Evolutionary conservation across 2,888 invertebrate species (phyloP).

Genomic region (Tupiocoris notatus): DNA sequence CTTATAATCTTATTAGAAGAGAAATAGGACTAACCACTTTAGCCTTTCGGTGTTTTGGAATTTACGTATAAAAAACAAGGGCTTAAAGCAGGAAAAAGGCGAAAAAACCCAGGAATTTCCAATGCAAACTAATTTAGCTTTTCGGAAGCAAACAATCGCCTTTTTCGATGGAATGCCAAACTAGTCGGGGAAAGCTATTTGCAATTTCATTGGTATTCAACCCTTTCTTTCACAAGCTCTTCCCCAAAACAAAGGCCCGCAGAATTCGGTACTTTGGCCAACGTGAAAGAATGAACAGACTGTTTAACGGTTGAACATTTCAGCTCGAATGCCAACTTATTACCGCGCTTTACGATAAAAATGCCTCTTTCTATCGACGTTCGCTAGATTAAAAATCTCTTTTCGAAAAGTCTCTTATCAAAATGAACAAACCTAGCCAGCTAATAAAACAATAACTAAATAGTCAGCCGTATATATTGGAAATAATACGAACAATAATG

Average conservation of each 20-base stretch:
- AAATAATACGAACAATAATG: too few relatives aligned
- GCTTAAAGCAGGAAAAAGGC: too few relatives aligned
- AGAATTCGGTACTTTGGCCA: not conserved
- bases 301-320: not conserved
- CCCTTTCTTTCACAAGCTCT: not conserved
- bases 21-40: too few relatives aligned
- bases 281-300: not conserved
- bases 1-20: too few relatives aligned
- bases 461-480: too few relatives aligned
- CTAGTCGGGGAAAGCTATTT: constrained; percentile 16
- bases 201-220: constrained; percentile 27
- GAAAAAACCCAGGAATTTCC: too few relatives aligned
- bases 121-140: not conserved
- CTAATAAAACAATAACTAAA: too few relatives aligned
- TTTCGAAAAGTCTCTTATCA: too few relatives aligned
- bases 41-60: too few relatives aligned
- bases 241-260: constrained; percentile 11
- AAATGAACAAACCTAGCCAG: too few relatives aligned
- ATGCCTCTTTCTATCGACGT: not conserved
- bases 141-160: constrained; percentile 13
- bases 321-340: not conserved
- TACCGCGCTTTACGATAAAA: not conserved
- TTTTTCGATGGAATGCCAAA: constrained; percentile 22
- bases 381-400: too few relatives aligned
- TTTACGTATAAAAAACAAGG: too few relatives aligned